Percentiles rank a stretch among this genome's conserved stretches.
Conservation (phyloP, 2,113 vertebrate genomes). For the Phyllostomus discolor region DNA sequence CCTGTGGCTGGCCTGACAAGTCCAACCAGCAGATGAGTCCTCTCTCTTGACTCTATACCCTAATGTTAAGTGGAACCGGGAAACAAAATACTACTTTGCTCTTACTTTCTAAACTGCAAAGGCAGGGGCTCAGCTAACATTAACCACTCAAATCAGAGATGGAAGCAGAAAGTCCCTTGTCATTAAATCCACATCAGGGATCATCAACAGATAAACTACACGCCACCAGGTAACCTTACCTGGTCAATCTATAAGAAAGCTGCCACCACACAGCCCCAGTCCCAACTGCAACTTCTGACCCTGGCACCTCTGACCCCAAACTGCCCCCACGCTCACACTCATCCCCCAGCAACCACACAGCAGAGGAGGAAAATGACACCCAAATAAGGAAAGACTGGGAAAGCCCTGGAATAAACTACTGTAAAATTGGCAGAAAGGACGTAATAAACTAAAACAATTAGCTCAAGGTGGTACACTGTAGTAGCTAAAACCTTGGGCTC, state of each 20-base stretch:
- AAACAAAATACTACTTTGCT: background rate
- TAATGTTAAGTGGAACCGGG: background rate
- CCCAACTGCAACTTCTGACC: background rate
- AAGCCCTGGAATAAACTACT: background rate
- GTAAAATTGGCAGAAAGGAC: background rate
- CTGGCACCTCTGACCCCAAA: background rate
- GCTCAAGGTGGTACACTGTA: background rate
- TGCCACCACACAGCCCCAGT: background rate
- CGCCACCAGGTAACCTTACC: background rate
- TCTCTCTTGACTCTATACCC: background rate
- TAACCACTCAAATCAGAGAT: background rate
- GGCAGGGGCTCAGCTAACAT: background rate
- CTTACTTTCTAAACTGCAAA: background rate
- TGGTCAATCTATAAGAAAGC: background rate
- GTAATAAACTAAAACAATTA: background rate
- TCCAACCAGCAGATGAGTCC: background rate
- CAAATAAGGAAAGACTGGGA: background rate
- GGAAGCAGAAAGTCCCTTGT: background rate
- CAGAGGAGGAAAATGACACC: background rate
- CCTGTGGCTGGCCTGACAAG: background rate
- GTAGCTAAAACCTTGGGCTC: background rate
- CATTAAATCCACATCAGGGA: background rate
- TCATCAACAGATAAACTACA: background rate
- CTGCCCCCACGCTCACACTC: background rate
- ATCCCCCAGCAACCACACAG: background rate